Conservation (phyloP, 2,797 vertebrate species). For the Sebastes cheni region DNA sequence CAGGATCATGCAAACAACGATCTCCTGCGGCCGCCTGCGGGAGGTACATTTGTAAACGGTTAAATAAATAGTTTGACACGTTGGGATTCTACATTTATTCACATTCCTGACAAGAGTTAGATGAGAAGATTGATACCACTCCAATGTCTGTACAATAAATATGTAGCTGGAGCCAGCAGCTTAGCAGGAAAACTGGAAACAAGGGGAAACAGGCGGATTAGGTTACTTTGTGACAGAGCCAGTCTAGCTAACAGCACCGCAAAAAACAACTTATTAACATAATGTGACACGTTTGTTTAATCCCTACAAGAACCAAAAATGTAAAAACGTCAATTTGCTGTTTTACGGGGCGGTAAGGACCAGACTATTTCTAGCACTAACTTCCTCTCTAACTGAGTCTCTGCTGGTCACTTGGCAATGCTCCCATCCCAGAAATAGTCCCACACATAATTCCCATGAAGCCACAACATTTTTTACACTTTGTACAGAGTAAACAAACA, state of each 20-base stretch:
- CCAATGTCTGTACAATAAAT: background rate
- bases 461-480: background rate
- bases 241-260: background rate
- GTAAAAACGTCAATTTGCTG: background rate
- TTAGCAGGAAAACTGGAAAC: background rate
- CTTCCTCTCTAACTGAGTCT: background rate
- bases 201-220: background rate
- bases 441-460: too few species aligned
- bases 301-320: background rate
- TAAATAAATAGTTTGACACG: background rate
- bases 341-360: background rate
- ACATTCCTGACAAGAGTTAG: background rate
- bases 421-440: background rate
- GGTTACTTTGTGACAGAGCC: too few species aligned
- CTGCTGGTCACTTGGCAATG: background rate
- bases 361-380: background rate
- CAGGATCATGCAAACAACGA: too few species aligned
- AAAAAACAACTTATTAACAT: background rate
- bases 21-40: too few species aligned
- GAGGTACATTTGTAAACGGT: too few species aligned
- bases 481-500: background rate
- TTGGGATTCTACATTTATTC: background rate
- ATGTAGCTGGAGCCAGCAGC: background rate
- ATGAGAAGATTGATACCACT: background rate
- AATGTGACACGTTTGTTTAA: background rate